Evolutionary conservation across 2,113 vertebrate species (phyloP), one percentile per base, ranked within the genome.

Genomic region (Colossoma macropomum): DNA sequence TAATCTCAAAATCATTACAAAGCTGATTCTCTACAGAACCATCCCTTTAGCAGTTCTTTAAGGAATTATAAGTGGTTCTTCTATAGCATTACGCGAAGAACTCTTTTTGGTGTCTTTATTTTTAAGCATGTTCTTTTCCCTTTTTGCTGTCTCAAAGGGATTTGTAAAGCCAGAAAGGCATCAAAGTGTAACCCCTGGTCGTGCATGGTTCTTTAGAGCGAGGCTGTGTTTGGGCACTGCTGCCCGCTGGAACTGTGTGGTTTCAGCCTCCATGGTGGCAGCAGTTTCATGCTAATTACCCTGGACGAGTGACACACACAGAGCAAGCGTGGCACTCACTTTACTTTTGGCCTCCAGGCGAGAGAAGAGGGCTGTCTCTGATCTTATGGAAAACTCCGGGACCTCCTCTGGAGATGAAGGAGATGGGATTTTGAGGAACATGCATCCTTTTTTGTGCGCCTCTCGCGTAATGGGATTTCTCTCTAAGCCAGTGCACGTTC

Each of bases 321-420:
- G 73, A 91, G 88, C 91, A 90, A 93, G 82, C 30, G 81, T 77
- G 77, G 84, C 60, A 50, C 77, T 77, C 60, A 62, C 71, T 89
- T 88, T 94, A 87, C 92, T 91, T 91, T 91, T 90, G 90, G 89
- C 87, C 88, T 77, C 84, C 89, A 86, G 87, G 85, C 79, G 79
- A 87, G 82, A 88, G 84, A 86, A 85, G 86, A 89, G 65, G 87
- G 87, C 85, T 82, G 85, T 84, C 86, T 93, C 88, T 91, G 92
- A 93, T 92, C 90, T 89, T 87, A 48, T 82, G 76, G 80, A 85
- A 85, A 87, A 75, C 28, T 85, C 85, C 52, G 13, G 89, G 91
- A 93, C 92, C 92, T 93, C 91, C 92, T 92, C 89, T 89, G 86
- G 84, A 93, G 92, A 92, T 93, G 92, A 93, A 94, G 92, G 88